These are phyloP conservation scores for Allolobophora icterica DNA, from an alignment of 2,888 invertebrate genomes.

Conservation along the genomic window DNA sequence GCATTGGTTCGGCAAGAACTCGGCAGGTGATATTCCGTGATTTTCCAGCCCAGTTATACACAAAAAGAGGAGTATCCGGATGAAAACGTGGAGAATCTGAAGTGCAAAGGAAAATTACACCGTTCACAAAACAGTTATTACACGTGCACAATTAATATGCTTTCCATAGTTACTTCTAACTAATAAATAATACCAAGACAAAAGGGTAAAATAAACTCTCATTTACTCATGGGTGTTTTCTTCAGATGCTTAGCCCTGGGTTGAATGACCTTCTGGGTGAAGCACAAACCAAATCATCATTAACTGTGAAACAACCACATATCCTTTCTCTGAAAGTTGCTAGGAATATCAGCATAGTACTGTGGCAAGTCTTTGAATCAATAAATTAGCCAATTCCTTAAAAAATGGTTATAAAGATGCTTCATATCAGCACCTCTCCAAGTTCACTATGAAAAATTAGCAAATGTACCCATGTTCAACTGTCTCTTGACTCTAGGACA, in stretches of 20 bases:
- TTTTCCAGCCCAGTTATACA: conserved; percentile 50
- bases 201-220: not conserved
- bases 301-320: not conserved
- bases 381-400: not conserved
- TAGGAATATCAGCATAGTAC: not conserved
- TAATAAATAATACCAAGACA: not conserved
- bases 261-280: not conserved
- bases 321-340: not conserved
- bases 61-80: conserved; percentile 34
- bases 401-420: conserved; percentile 30
- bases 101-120: not conserved
- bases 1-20: conserved; percentile 46
- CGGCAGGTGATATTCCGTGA: conserved; percentile 49
- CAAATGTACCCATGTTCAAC: not conserved
- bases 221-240: not conserved
- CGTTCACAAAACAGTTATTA: not conserved
- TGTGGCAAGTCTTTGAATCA: not conserved
- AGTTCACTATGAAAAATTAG: not conserved
- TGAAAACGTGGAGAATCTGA: conserved; percentile 42
- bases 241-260: not conserved
- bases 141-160: not conserved
- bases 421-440: conserved; percentile 27
- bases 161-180: not conserved
- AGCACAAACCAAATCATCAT: not conserved
- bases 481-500: not conserved